These are phyloP conservation scores for Ciconia maguari DNA, from an alignment of 2,113 vertebrate genomes.

Conservation along the genomic window DNA sequence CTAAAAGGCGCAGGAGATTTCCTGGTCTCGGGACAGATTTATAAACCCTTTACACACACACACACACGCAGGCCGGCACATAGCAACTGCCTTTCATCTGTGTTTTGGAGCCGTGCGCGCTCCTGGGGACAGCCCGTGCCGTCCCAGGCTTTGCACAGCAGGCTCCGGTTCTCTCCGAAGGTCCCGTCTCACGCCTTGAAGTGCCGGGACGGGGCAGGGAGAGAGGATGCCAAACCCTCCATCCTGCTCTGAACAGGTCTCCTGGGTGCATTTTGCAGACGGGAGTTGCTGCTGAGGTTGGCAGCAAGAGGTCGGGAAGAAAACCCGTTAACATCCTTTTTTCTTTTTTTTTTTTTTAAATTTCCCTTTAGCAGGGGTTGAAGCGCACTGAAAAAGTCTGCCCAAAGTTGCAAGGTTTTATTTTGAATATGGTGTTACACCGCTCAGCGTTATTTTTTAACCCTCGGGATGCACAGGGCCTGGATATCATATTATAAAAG, in stretches of 20 bases:
- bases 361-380: background rate
- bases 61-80: background rate
- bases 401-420: background rate
- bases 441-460: background rate
- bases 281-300: background rate
- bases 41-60: constrained; percentile 11
- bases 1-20: constrained; percentile 59
- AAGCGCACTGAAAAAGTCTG: background rate
- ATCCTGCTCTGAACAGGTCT: background rate
- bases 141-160: background rate
- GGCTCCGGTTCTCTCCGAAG: background rate
- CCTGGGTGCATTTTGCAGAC: background rate
- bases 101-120: background rate
- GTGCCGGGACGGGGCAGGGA: background rate
- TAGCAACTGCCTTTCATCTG: constrained; percentile 14
- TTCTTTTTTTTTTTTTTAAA: background rate
- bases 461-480: background rate
- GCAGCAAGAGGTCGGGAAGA: background rate
- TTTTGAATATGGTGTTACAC: background rate
- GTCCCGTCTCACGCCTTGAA: background rate
- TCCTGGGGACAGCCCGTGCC: background rate
- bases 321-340: background rate
- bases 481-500: background rate
- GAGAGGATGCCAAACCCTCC: background rate
- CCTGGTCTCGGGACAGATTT: constrained; percentile 43